Conservation (phyloP, 2,113 vertebrate genomes). For the Corythaeola cristata region DNA sequence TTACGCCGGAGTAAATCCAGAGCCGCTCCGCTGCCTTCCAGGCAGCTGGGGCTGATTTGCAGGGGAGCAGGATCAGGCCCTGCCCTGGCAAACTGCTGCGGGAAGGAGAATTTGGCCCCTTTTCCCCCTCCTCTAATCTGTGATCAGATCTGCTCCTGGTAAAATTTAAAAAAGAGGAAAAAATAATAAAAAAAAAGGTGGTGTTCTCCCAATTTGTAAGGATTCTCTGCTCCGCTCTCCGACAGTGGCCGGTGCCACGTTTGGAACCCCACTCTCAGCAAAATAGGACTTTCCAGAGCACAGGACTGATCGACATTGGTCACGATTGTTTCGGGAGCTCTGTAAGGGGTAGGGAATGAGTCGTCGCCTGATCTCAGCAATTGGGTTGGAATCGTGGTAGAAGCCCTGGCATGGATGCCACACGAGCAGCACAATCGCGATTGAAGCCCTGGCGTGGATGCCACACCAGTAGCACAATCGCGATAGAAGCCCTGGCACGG, state of each 20-base stretch:
- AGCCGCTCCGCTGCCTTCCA: not conserved
- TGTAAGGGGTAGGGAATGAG: fast-evolving
- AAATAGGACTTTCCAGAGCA: fast-evolving
- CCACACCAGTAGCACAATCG: too few relatives aligned
- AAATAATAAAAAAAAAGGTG: not conserved
- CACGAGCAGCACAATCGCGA: too few relatives aligned
- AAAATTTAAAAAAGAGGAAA: not conserved
- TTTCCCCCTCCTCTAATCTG: not conserved
- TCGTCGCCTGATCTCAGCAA: not conserved
- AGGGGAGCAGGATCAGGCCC: not conserved
- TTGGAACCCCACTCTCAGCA: not conserved
- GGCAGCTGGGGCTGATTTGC: not conserved
- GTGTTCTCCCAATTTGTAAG: not conserved
- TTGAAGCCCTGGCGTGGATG: too few relatives aligned
- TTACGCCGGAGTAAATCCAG: not conserved
- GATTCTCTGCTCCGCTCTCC: not conserved
- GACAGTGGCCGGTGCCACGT: not conserved
- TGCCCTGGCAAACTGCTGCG: not conserved
- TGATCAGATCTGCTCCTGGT: not conserved
- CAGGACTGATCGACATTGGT: not conserved
- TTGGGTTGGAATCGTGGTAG: not conserved
- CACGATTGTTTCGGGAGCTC: not conserved
- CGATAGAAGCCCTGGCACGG: too few relatives aligned
- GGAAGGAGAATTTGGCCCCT: not conserved
- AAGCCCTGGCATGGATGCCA: not conserved